phyloP scores from a whole-genome alignment of 2,888 invertebrate genomes.

The Coremacera marginata region DNA sequence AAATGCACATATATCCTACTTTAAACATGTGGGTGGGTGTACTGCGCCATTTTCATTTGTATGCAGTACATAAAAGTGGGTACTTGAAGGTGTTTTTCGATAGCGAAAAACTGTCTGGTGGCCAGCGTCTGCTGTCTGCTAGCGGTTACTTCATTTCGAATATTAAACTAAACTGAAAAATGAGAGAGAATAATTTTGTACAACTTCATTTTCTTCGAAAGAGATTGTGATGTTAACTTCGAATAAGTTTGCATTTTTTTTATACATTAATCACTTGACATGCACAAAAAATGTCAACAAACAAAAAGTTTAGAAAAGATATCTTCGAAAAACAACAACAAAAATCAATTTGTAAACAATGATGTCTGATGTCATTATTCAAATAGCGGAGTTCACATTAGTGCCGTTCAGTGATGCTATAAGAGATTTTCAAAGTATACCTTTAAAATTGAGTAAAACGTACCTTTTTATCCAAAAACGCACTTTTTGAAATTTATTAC shows the following conservation, averaged over 20 bases:
- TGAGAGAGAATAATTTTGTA: too few species aligned
- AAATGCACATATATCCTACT: too few species aligned
- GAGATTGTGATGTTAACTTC: neutral
- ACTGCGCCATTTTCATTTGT: neutral
- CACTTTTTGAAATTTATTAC: too few species aligned
- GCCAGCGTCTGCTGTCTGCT: neutral
- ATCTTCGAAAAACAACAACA: neutral
- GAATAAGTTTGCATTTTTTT: neutral
- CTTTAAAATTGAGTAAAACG: too few species aligned
- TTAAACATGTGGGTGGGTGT: neutral
- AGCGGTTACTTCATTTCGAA: slow-evolving; percentile 33
- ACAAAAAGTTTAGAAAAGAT: neutral
- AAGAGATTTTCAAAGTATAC: too few species aligned
- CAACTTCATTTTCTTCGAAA: neutral
- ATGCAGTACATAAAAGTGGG: neutral
- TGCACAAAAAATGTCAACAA: slow-evolving; percentile 21
- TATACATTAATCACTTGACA: neutral
- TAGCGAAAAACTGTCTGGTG: slow-evolving; percentile 1
- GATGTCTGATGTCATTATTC: neutral
- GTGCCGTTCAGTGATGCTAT: too few species aligned
- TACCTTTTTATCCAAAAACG: too few species aligned
- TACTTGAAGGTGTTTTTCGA: slow-evolving; percentile 2
- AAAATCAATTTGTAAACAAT: neutral
- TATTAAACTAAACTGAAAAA: slow-evolving; percentile 12
- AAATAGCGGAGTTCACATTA: too few species aligned